These are phyloP conservation scores for Notoglanidium macrostoma DNA, from an alignment of 2,797 vertebrate species.

Conservation along the genomic window DNA sequence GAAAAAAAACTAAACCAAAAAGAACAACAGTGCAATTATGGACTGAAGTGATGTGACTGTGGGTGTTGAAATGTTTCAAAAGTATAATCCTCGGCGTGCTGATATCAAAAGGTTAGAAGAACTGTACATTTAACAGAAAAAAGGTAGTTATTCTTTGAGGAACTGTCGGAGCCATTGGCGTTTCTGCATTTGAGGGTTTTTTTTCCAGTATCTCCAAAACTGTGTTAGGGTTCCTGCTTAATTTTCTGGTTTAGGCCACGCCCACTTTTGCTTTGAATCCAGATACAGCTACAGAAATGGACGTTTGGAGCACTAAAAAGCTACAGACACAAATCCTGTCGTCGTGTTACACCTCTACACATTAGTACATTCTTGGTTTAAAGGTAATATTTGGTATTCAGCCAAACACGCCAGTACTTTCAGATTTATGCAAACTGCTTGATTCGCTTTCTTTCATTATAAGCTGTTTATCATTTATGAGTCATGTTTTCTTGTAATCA, in stretches of 20 bases:
- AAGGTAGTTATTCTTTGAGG: neutral
- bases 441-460: neutral
- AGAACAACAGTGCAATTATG: neutral
- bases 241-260: neutral
- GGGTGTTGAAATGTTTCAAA: neutral
- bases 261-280: neutral
- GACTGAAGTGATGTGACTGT: too few relatives aligned
- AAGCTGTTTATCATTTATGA: neutral
- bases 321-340: too few relatives aligned
- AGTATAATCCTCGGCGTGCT: neutral
- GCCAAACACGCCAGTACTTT: neutral
- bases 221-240: neutral
- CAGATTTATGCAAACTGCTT: neutral
- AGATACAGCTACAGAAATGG: neutral
- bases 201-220: neutral
- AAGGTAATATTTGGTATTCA: neutral
- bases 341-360: neutral
- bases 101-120: neutral
- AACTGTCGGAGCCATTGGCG: too few relatives aligned
- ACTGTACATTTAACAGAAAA: neutral
- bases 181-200: too few relatives aligned
- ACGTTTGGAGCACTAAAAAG: too few relatives aligned
- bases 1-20: too few relatives aligned
- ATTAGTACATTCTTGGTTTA: neutral
- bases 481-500: neutral